Percentiles rank a stretch among this genome's conserved stretches.
These are phyloP conservation scores for Tachystola acroxantha DNA, from an alignment of 2,888 invertebrate species.

Conservation along the genomic window DNA sequence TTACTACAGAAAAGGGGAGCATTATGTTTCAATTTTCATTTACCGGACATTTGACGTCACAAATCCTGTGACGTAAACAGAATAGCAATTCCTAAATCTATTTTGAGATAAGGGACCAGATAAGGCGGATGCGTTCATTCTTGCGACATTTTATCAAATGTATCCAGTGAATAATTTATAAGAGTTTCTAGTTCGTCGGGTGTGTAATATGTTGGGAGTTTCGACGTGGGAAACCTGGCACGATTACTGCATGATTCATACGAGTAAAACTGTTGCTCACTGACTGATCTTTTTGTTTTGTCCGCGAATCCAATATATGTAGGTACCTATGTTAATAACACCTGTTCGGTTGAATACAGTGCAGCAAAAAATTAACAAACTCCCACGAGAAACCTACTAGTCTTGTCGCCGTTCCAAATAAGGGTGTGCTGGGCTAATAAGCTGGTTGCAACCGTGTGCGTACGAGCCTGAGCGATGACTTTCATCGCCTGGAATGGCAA, in stretches of 20 bases:
- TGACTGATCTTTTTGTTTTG: background rate
- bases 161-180: constrained; percentile 33
- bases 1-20: too few species aligned
- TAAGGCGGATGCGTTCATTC: constrained; percentile 2
- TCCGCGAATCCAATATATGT: constrained; percentile 1
- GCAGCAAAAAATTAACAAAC: constrained; percentile 34
- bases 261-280: constrained; percentile 17
- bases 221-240: constrained; percentile 47
- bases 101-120: constrained; percentile 5
- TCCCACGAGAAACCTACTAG: constrained; percentile 47
- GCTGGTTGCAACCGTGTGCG: constrained; percentile 33
- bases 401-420: constrained; percentile 44
- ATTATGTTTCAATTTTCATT: background rate
- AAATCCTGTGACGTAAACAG: background rate
- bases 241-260: constrained; percentile 42
- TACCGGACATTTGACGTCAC: background rate
- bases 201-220: constrained; percentile 18
- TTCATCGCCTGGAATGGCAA: constrained; percentile 71
- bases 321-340: constrained; percentile 23
- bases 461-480: constrained; percentile 52
- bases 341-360: constrained; percentile 23
- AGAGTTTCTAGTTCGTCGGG: background rate
- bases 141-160: constrained; percentile 16
- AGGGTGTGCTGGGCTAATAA: constrained; percentile 41
- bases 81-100: background rate